Conservation (phyloP, 2,113 vertebrate genomes). For the Bos indicus region DNA sequence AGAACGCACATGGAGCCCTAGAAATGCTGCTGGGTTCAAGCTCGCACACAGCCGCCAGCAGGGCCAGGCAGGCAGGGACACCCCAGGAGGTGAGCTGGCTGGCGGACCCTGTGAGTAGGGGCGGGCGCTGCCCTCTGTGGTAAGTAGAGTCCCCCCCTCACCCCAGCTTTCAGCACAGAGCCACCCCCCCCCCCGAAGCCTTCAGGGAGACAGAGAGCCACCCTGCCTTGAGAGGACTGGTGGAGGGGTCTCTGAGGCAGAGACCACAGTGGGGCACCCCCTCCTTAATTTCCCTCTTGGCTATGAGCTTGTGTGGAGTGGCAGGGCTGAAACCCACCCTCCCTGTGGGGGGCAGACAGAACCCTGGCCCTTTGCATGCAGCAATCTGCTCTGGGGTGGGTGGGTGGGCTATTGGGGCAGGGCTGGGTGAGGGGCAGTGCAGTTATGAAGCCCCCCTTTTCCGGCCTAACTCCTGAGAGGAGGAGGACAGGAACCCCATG, state of each 20-base stretch:
- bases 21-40: fast-evolving
- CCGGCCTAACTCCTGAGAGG: neutral
- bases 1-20: no score
- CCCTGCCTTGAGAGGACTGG: neutral
- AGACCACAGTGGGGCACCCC: fast-evolving
- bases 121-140: fast-evolving
- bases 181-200: fast-evolving
- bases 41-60: fast-evolving
- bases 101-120: fast-evolving
- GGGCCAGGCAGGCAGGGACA: neutral
- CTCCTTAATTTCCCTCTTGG: no score
- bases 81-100: neutral
- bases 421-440: neutral
- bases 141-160: no score
- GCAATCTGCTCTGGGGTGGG: neutral
- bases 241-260: neutral
- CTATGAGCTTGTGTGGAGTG: no score
- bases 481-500: neutral
- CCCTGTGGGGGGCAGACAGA: neutral
- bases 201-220: no score
- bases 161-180: neutral
- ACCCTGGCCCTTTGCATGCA: neutral
- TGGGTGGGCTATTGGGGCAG: fast-evolving
- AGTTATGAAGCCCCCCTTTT: neutral
- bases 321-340: neutral